Base-by-base conservation (phyloP, 92 coral and sea anemone genomes). In the Micromussa lordhowensis region DNA sequence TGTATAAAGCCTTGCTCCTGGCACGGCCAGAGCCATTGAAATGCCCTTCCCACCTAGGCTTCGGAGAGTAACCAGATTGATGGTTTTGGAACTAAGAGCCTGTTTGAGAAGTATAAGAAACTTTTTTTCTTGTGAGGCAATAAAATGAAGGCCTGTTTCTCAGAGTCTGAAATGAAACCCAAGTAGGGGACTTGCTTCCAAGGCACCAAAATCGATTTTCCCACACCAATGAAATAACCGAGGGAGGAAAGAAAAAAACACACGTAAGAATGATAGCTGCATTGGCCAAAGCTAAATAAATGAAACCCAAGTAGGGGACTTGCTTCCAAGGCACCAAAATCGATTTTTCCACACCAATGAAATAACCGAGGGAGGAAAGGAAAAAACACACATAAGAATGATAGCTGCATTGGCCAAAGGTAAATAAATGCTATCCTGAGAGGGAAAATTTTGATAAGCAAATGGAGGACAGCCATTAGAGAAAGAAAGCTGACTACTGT, bases 21-120 rank as follows among this genome's bases (percentile, higher is more conserved):
- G 93, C 55, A 90, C 82, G 36, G 93, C 95, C 61, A 90, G 86
- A 36, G 88, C 84, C 68, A 92, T 86, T 18, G 95, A 93, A 70
- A 79, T 69, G 77, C 93, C 90, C 35, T 92, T 92, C 31, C 95
- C 95, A 64, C 78, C 71, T n/a, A 85, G 49, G 36, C 88, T 85
- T 73, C 90, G 93, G 71, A 92, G 32, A 48, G 95, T 74, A 59
- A 71, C 74, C 88, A 85, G 59, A 26, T 59, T 58, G 31, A 77
- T 40, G 73, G 80, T 24, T 63, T 85, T 59, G 16, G 73, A 40
- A 57, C 71, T 75, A 6, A 79, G 80, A 74, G 82, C 74, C 26
- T 14, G 75, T 34, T 82, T 75, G 31, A 70, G 85, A 40, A 78
- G 90, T 3, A 14, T 28, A 49, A 51, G 73, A 38, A 84, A 84